Evolutionary conservation across 2,113 vertebrate genomes (phyloP), one percentile per base, ranked within the genome.

Genomic region (Oceanodroma tethys): DNA sequence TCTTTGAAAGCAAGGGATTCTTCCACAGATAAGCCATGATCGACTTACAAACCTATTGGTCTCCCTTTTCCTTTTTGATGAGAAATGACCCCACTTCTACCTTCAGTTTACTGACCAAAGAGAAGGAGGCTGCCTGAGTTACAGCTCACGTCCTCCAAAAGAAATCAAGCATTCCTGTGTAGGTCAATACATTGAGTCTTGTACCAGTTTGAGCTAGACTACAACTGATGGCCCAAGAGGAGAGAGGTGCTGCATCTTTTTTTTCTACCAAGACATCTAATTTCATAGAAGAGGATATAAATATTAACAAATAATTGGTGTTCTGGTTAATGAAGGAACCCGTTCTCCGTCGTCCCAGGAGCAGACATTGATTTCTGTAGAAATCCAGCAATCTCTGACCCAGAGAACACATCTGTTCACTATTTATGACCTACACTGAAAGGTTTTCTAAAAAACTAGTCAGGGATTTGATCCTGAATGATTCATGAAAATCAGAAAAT

Each of bases 401-500:
- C 60, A 48, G 56, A 93, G 63, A 93, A 67, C 75, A 74, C 74
- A 65, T 52, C 42, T 85, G 40, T 90, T 89, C 72, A 45, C 76
- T 86, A 59, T 81, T 90, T 73, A 62, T 83, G 75, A 84, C 68
- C 81, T 67, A 29, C 25, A 68, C 16, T 70, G 72, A 95, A 82
- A 85, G 36, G 32, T 88, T 94, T 84, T 81, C 48, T 84, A 3
- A 81, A 91, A 81, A 93, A 58, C 11, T 59, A 20, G 66, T 59
- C n/a, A 13, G 70, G 48, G 55, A 62, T 73, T 87, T 87, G 42
- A 50, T 92, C n/a, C 84, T 87, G 70, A 96, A 82, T 73, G 52
- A 95, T 89, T 91, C 81, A 72, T 84, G 66, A 80, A 87, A 93
- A 95, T 88, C 70, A 94, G 80, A 86, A 93, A 86, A 65, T 13